Conservation (phyloP, 2,113 vertebrate species). For the Tragelaphus scriptus region DNA sequence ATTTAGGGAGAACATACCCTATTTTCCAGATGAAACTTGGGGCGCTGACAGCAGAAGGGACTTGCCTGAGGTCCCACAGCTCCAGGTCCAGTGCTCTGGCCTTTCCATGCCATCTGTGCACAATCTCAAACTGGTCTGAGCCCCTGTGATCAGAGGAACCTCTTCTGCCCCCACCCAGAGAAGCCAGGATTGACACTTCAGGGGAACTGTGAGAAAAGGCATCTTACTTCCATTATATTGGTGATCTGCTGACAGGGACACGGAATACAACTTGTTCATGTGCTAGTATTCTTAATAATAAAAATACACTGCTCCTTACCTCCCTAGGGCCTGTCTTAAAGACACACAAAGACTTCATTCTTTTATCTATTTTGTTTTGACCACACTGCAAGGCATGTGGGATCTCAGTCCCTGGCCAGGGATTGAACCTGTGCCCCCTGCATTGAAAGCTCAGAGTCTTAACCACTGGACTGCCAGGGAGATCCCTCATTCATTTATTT, state of each 20-base stretch:
- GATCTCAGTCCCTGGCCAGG: background rate
- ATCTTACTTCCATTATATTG: background rate
- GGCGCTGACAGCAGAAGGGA: accelerated
- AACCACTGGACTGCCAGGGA: background rate
- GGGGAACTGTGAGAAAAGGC: background rate
- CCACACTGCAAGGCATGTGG: background rate
- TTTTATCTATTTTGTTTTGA: background rate
- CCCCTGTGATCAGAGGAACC: no score
- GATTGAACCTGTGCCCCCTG: background rate
- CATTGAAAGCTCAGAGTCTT: background rate
- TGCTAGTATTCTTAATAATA: background rate
- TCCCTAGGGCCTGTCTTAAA: background rate
- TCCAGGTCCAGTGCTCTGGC: background rate
- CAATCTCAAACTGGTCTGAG: no score
- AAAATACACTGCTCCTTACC: background rate
- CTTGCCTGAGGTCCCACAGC: background rate
- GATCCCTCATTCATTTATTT: background rate
- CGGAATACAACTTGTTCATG: background rate
- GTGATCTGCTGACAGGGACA: background rate
- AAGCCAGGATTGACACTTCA: background rate
- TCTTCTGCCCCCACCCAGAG: background rate
- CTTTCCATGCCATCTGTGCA: accelerated
- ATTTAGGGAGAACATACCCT: background rate
- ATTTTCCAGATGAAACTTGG: background rate
- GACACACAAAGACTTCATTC: background rate